Percentiles rank a stretch among this genome's conserved stretches.
Conservation (phyloP, 2,888 invertebrate genomes). For the Masnerella sp. region DNA sequence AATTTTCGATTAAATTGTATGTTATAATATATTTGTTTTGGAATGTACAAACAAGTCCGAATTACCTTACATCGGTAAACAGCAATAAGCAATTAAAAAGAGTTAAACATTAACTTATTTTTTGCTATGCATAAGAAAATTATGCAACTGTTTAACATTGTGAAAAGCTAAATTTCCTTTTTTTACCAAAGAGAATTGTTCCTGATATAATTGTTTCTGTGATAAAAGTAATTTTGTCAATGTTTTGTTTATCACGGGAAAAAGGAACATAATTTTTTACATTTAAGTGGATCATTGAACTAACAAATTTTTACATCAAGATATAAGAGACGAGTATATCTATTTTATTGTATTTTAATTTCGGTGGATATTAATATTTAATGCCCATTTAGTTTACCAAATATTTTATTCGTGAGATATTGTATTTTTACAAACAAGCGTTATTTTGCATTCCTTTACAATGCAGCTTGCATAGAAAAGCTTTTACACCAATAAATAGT, state of each 20-base stretch:
- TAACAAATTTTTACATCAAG: too few species aligned
- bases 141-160: too few species aligned
- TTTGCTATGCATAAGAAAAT: too few species aligned
- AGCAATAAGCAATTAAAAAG: too few species aligned
- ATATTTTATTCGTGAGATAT: conserved; percentile 14
- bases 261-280: conserved; percentile 13
- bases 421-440: conserved; percentile 29
- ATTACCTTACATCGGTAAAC: too few species aligned
- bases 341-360: conserved; percentile 20
- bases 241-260: conserved; percentile 23
- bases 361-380: conserved; percentile 20
- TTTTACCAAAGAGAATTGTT: conserved; percentile 47
- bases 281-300: conserved; percentile 2
- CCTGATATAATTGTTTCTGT: conserved; percentile 46
- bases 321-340: too few species aligned
- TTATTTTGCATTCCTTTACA: conserved; percentile 26
- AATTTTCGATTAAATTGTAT: too few species aligned
- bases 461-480: conserved; percentile 46
- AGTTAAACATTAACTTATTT: too few species aligned
- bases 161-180: conserved; percentile 13
- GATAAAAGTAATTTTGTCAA: conserved; percentile 30
- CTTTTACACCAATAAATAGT: conserved; percentile 57
- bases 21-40: too few species aligned
- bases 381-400: conserved; percentile 30
- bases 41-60: too few species aligned